phyloP scores from a whole-genome alignment of 1,140 invertebrate species.

The Ephestia elutella region DNA sequence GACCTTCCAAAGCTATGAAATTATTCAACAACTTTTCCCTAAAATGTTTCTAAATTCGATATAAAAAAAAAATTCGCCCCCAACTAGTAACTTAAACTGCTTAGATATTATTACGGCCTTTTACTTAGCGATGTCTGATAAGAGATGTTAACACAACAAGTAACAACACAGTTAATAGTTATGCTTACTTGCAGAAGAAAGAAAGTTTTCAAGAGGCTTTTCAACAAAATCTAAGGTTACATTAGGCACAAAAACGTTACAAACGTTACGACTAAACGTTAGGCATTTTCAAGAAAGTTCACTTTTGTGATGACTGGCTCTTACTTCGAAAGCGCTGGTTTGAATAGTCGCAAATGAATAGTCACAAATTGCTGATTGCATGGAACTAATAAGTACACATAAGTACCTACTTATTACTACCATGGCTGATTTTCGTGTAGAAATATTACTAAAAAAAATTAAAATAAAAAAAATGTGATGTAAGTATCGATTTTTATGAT shows the following conservation, averaged over 20 bases:
- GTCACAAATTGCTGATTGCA: not conserved
- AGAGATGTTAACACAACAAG: slow-evolving; percentile 12
- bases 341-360: not conserved
- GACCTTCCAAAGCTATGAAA: too few relatives aligned
- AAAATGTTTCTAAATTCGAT: too few relatives aligned
- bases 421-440: too few relatives aligned
- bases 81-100: not conserved
- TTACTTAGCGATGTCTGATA: slow-evolving; percentile 20
- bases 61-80: too few relatives aligned
- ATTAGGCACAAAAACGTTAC: too few relatives aligned
- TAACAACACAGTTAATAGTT: not conserved
- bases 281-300: not conserved
- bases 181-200: not conserved
- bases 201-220: not conserved
- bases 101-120: slow-evolving; percentile 10
- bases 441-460: too few relatives aligned
- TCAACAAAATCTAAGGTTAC: not conserved
- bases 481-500: too few relatives aligned
- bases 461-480: too few relatives aligned
- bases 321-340: not conserved
- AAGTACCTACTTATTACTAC: too few relatives aligned
- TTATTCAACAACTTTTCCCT: too few relatives aligned
- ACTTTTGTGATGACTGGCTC: not conserved
- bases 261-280: not conserved
- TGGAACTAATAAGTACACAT: not conserved